Base-by-base conservation (phyloP, 2,797 vertebrate genomes). In the Lerista edwardsae region DNA sequence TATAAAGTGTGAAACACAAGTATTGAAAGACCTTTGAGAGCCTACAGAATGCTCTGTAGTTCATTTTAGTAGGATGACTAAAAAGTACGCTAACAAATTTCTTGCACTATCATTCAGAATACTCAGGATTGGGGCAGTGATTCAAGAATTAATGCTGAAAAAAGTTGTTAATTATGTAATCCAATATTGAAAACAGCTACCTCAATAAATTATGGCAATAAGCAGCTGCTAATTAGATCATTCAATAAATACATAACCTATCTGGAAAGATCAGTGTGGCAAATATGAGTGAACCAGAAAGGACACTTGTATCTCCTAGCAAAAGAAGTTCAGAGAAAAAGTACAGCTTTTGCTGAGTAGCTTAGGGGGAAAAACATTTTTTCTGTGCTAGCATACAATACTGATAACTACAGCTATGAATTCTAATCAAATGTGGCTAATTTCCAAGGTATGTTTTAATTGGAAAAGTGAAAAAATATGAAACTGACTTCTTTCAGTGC, bases 201-300 rank as follows among this genome's bases (percentile, higher is more conserved):
- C 88, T 91, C 85, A 55, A 62, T 1, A 78, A 82, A 68, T 81
- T 69, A n/a, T 7, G 39, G 11, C 74, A 62, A 75, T 59, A 80
- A 27, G 2, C 25, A 62, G 86, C 86, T 77, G 67, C 39, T 80
- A 75, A 34, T 65, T 47, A 57, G 65, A 76, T 87, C 74, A n/a
- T 31, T 92, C 77, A 72, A 41, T 44, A 75, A 55, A 12, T 59
- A 12, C 41, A 25, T 68, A 59, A 47, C 39, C 51, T 65, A 10
- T 67, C 21, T 75, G 15, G n/a, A 39, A 17, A 19, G 23, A 61
- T 73, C 3, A 78, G n/a, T 72, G 67, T 81, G 34, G 41, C 23
- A 72, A 31, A 2, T 75, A 36, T 75, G 31, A 84, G 29, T 23
- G 61, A 14, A 75, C 0, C 81, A 31, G 41, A 72, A 62, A 80